Evolutionary conservation across 2,113 vertebrate genomes (phyloP).

Genomic region (Corapipo altera): DNA sequence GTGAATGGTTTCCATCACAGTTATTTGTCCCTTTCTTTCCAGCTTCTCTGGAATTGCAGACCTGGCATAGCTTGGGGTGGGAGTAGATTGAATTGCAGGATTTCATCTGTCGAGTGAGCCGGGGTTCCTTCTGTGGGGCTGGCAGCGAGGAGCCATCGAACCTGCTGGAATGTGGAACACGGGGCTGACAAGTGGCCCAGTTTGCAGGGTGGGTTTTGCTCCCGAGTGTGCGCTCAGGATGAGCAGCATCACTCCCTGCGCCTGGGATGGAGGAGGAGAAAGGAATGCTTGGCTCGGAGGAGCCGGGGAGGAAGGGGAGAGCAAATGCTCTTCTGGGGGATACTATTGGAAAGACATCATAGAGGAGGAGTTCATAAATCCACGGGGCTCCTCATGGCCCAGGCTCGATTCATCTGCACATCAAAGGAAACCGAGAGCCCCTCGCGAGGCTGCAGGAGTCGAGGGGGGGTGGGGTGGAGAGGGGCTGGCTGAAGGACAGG

Average conservation of each 20-base stretch:
- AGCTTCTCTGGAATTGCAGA: not conserved
- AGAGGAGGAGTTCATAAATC: conserved; percentile 60
- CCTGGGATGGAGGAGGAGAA: conserved; percentile 34
- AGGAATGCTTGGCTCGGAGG: conserved; percentile 15
- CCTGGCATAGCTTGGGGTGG: conserved; percentile 1
- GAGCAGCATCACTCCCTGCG: not conserved
- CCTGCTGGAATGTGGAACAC: not conserved
- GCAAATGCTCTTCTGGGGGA: conserved; percentile 36
- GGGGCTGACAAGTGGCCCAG: not conserved
- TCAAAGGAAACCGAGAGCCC: not conserved
- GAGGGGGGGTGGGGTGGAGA: too few species aligned
- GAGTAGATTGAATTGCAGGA: conserved; percentile 14
- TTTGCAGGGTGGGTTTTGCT: not conserved
- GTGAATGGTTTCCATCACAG: conserved; percentile 42
- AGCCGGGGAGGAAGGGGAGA: not conserved
- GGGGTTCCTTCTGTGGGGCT: not conserved
- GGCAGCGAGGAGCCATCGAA: not conserved
- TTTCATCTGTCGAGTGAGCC: not conserved
- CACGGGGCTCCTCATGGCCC: not conserved
- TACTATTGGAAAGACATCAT: conserved; percentile 63
- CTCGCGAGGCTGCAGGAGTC: not conserved
- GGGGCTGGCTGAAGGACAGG: not conserved
- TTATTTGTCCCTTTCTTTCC: conserved; percentile 43
- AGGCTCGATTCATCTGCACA: conserved; percentile 34
- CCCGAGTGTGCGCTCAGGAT: rapidly evolving